phyloP scores from a whole-genome alignment of 1,140 invertebrate species.

The Cotesia chilonis region DNA sequence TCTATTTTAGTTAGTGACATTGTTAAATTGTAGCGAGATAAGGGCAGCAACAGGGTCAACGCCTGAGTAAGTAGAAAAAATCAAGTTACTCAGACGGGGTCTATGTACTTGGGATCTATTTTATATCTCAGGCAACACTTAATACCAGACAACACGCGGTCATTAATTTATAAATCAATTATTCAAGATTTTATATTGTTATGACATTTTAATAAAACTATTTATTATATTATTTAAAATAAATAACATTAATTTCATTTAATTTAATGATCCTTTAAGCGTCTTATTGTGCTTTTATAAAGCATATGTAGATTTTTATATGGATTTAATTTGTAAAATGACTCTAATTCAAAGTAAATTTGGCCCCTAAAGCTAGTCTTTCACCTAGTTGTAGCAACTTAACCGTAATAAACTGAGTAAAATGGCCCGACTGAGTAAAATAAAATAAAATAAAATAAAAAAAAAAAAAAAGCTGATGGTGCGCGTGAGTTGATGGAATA shows the following conservation, averaged over 20 bases:
- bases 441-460: conserved; percentile 6
- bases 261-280: no score
- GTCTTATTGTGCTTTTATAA: no score
- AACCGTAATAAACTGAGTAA: no score
- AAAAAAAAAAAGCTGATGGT: not conserved
- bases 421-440: not conserved
- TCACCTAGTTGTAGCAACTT: no score
- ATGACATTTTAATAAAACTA: not conserved
- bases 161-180: conserved; percentile 43
- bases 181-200: conserved; percentile 35
- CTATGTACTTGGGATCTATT: conserved; percentile 20
- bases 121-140: not conserved
- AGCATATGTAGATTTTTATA: no score
- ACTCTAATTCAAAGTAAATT: no score
- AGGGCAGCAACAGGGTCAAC: conserved; percentile 1
- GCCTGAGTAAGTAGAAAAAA: conserved; percentile 5
- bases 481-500: not conserved
- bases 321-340: no score
- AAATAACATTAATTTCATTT: no score
- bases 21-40: not conserved
- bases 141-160: conserved; percentile 7
- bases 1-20: not conserved
- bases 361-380: no score
- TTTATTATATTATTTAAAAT: not conserved
- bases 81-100: conserved; percentile 11